Evolutionary conservation across 2,888 invertebrate species (phyloP), one percentile per base, ranked within the genome.

Genomic region (Watsonalla binaria): DNA sequence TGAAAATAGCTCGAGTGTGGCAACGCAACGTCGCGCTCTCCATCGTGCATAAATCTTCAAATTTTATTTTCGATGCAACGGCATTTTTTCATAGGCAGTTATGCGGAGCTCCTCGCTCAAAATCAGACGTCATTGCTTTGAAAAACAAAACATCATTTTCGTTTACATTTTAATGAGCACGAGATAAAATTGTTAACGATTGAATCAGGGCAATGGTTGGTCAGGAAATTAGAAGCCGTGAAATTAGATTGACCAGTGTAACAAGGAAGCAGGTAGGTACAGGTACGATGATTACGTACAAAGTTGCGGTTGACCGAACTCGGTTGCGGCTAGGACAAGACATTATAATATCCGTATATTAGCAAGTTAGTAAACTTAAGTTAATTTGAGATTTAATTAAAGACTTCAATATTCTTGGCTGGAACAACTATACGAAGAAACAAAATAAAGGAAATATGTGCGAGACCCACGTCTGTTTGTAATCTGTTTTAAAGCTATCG

Each of bases 1-100:
- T 84, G 85, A 83, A 90, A 90, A 90, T 90, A 90, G 80, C 86
- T 73, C 80, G 74, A 80, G 84, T 85, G 89, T 86, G 88, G 86
- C 84, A 87, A 84, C 88, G 83, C 82, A 84, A 75, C 88, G 86
- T 78, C 87, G 84, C 85, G 86, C 82, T 84, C 83, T 76, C 76
- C 81, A 80, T 66, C 78, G 76, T 86, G 86, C 87, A 90, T 89
- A 89, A 86, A 87, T 89, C 84, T 85, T 82, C 72, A 85, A 86
- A 85, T 84, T 86, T 88, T 89, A 87, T 87, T 88, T 88, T 83
- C 74, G 78, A 80, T 89, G 89, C 88, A 87, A 74, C 80, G 70
- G 65, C 66, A 62, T 76, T 82, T 80, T 78, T 79, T 61, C 65
- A 61, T 65, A 61, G 68, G 54, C 45, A 46, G 24, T 24, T 24